Evolutionary conservation across 1,140 invertebrate species (phyloP).

Genomic region (Camponotus pennsylvanicus): DNA sequence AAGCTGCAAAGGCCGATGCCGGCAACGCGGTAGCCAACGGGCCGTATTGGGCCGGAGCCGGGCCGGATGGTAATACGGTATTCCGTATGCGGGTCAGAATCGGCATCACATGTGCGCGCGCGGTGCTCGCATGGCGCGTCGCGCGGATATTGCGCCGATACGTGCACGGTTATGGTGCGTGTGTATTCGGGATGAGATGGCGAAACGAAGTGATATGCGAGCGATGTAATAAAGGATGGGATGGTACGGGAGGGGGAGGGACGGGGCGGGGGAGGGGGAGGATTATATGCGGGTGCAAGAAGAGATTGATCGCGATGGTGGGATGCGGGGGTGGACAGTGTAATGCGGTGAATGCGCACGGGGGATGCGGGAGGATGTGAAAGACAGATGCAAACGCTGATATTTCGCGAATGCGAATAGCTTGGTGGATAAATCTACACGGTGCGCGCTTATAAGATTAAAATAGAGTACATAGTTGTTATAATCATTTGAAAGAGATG

Average conservation of each 20-base stretch:
- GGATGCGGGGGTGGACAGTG: constrained; percentile 50
- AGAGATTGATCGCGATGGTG: constrained; percentile 56
- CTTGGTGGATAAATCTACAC: constrained; percentile 32
- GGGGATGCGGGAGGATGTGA: background rate
- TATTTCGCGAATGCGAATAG: constrained; percentile 12
- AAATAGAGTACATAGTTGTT: background rate
- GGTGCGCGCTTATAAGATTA: constrained; percentile 22
- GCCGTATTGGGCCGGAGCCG: background rate
- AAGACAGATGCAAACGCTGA: constrained; percentile 31
- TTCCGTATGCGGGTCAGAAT: constrained; percentile 65
- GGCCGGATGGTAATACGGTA: constrained; percentile 56
- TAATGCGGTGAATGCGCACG: constrained; percentile 46
- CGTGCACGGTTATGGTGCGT: constrained; percentile 20
- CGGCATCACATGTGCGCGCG: constrained; percentile 17
- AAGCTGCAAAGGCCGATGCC: constrained; percentile 67
- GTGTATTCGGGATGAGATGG: constrained; percentile 20
- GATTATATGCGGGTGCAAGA: constrained; percentile 56
- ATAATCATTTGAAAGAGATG: background rate
- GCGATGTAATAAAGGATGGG: constrained; percentile 54
- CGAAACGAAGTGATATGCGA: constrained; percentile 60
- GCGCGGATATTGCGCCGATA: constrained; percentile 49
- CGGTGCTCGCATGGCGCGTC: background rate
- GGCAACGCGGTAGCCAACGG: constrained; percentile 41
- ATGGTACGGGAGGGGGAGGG: background rate
- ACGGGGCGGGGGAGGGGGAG: background rate